Evolutionary conservation across 2,113 vertebrate species (phyloP).

Genomic region (Furnarius figulus): DNA sequence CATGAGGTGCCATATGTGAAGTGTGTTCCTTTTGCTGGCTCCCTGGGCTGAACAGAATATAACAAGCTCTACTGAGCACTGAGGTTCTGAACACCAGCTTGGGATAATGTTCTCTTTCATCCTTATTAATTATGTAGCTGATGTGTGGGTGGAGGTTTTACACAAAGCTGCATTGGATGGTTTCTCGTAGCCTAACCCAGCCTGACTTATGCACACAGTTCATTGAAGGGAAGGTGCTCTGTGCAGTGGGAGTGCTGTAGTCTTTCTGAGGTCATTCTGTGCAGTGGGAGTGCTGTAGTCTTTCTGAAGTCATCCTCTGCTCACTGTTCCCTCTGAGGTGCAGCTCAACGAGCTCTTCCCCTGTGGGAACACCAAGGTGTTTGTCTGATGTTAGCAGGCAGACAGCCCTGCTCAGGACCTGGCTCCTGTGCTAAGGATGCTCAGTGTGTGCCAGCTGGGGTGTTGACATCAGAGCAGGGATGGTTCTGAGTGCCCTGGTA

Average conservation of each 20-base stretch:
- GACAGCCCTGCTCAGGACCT: not conserved
- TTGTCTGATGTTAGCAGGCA: not conserved
- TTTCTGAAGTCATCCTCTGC: not conserved
- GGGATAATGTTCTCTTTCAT: not conserved
- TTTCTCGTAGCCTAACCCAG: not conserved
- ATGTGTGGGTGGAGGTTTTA: not conserved
- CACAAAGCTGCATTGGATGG: not conserved
- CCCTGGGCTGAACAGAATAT: not conserved
- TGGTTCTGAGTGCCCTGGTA: not conserved
- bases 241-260: not conserved
- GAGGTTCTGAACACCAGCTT: not conserved
- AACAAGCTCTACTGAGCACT: not conserved
- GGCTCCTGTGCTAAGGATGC: not conserved
- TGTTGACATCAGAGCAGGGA: not conserved
- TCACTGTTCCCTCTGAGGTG: not conserved
- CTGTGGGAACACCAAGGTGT: not conserved
- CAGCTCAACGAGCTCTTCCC: not conserved
- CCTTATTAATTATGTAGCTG: slow-evolving; percentile 32
- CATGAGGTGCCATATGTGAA: not conserved
- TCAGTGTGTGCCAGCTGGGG: not conserved
- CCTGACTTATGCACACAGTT: not conserved
- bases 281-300: not conserved
- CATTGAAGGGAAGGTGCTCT: not conserved
- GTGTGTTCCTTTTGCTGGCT: not conserved
- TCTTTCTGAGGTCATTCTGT: not conserved